Evolutionary conservation across 1,140 invertebrate genomes (phyloP), one percentile per base, ranked within the genome.

Genomic region (Diabrotica virgifera): DNA sequence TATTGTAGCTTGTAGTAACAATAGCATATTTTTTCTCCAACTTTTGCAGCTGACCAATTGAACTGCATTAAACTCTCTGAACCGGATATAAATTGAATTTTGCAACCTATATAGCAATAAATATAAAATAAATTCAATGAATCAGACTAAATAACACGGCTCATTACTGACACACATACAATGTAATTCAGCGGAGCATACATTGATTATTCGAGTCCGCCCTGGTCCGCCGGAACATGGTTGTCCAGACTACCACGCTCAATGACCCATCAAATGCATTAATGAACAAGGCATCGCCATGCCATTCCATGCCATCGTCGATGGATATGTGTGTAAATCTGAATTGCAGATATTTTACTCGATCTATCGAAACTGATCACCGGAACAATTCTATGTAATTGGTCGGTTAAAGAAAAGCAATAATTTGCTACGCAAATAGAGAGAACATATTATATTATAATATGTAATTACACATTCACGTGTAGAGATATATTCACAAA

Each of bases 171-270:
- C 60, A 53, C 52, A 50, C 51, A 62, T 54, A 38, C 60, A 62
- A 62, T 54, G 52, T 62, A 53, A 35, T 54, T 54, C 58, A 51
- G 13, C 24, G 7, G 52, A 54, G 50, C 60, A 6, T 52, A 37
- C 60, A 53, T 53, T 53, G 60, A 54, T 54, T 53, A 62, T 62
- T 62, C 51, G 24, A 62, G 36, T n/a, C 59, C 59, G 52, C 59
- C 60, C 36, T 7, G n/a, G 9, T 35, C 60, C 53, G 13, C 8
- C 60, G 51, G 36, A 38, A 54, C 51, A 40, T 36, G 60, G 24
- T 37, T 54, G 60, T 62, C 54, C 51, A 51, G 60, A 50, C 36
- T 10, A 53, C 51, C 60, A 38, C 36, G 51, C 60, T 36, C 51
- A 62, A 62, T 62, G 60, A 62, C 60, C 60, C 60, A 40, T 13